Evolutionary conservation across 30 jellyfish, hydroid and myxozoan genomes (phyloP), one percentile per base, ranked within the genome.

Genomic region (Cassiopea xamachana): DNA sequence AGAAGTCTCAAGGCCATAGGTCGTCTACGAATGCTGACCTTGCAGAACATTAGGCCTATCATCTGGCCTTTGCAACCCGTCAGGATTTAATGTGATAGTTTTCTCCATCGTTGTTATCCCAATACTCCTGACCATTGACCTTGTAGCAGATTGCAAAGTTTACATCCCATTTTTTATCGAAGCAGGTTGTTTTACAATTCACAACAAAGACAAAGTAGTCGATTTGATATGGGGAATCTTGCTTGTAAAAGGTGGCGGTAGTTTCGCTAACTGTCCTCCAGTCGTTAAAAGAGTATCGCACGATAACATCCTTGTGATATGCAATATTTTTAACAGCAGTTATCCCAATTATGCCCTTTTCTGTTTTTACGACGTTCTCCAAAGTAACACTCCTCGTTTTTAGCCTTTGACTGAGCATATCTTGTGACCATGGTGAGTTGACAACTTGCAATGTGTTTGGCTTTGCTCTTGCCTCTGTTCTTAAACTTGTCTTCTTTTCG

Each of bases 51-150:
- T 19, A 15, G 46, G 46, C 76, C 76, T 14, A 19, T 19, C 10
- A 60, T 60, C 27, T 51, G 64, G 58, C 80, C 55, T 51, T 17
- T 78, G 55, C 49, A 60, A 49, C 59, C 45, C 50, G 60, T 69
- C 19, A 69, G 12, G 89, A 39, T 7, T 16, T 15, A 12, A 80
- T 44, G 2, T 2, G 17, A 76, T 94, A 90, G 60, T 94, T 90
- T 46, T 48, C 71, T 6, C 94, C 94, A 48, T 81, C 48, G 84
- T 90, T 90, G 80, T 94, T 94, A 86, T 94, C 98, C 98, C 98
- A 94, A 82, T 48, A 94, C 69, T 90, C 98, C 44, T 58, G 75
- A 48, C 91, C 94, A 1, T 64, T 69, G 14, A 79, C 94, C 71
- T 80, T 80, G 69, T 90, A 94, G 47, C 97, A 46, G 48, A 82